Base-by-base conservation (phyloP, 2,888 invertebrate species). In the Eristalinus sepulchralis region DNA sequence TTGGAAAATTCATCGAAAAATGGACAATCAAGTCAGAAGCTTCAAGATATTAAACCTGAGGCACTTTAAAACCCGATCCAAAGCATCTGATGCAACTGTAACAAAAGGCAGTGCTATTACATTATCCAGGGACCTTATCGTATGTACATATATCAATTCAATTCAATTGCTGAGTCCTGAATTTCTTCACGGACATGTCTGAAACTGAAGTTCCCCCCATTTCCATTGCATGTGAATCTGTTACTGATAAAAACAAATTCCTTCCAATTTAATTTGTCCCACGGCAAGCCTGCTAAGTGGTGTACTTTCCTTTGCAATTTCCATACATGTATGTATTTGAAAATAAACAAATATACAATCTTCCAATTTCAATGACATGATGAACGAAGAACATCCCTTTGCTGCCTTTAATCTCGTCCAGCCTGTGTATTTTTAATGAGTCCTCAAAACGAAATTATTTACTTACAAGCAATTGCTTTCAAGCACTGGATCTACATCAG, bases 371-470 rank as follows among this genome's bases (percentile, higher is more conserved):
- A 47, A 17, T 47, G 17, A 47, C 8, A 47, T 27, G 6, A 47
- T 27, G 27, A 3, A 27, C 27, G 5, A 27, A 27, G 47, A 27
- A 60, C 27, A 13, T 20, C 31, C 6, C n/a, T 22, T 20, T 71
- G 53, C 60, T 60, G n/a, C 24, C 53, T 47, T 72, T 13, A 53
- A 53, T 34, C 22, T 22, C 20, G 2, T 22, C 24, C 33, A 11
- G 47, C 27, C 27, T 55, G 33, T 63, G 34, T 9, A 39, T 57
- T 64, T 76, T 76, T 79, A 80, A 83, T 80, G 75, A 70, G 31
- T 47, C 57, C 60, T 59, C 53, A 75, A 73, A 79, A 53, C 62
- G 17, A 70, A 78, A 59, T 80, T 70, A 75, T 80, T 83, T 83
- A 60, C 63, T 60, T 75, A 83, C 68, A 75, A 66, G 36, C 24